phyloP scores from a whole-genome alignment of 2,113 vertebrate species.

The Halcyon malimbica region DNA sequence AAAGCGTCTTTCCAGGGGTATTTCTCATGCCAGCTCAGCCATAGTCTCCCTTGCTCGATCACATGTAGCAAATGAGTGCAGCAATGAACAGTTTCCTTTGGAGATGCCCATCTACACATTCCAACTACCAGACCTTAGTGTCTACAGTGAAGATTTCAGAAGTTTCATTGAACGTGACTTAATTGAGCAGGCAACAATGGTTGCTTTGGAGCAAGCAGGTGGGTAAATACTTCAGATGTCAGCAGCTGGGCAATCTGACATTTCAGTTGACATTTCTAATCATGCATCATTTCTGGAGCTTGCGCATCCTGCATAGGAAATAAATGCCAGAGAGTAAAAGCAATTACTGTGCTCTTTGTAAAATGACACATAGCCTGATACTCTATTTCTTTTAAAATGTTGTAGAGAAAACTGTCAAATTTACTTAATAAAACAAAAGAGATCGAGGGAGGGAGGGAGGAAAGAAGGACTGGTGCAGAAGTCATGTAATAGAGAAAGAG shows the following conservation, averaged over 20 bases:
- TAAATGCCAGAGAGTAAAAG: background rate
- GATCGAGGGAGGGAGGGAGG: background rate
- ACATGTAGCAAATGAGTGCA: constrained; percentile 93
- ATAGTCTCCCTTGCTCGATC: constrained; percentile 95
- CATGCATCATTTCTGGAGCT: background rate
- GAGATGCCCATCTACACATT: constrained; percentile 99
- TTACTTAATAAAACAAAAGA: background rate
- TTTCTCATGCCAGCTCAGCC: constrained; percentile 98
- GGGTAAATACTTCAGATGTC: constrained; percentile 3
- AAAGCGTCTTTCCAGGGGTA: constrained; percentile 96
- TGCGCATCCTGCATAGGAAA: background rate
- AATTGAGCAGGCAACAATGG: constrained; percentile 97
- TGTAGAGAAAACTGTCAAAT: background rate
- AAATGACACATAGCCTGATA: background rate
- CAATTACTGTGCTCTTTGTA: background rate
- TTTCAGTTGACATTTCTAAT: background rate
- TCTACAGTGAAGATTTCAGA: constrained; percentile 98
- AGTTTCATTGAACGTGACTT: constrained; percentile 96
- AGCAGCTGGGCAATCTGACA: background rate
- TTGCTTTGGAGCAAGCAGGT: constrained; percentile 97
- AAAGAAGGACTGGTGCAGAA: background rate
- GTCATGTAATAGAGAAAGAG: background rate
- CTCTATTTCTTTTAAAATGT: background rate
- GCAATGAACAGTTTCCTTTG: constrained; percentile 92
- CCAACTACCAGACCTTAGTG: constrained; percentile 96